Evolutionary conservation across 2,888 invertebrate species (phyloP).

Genomic region (Eupithecia abbreviata): DNA sequence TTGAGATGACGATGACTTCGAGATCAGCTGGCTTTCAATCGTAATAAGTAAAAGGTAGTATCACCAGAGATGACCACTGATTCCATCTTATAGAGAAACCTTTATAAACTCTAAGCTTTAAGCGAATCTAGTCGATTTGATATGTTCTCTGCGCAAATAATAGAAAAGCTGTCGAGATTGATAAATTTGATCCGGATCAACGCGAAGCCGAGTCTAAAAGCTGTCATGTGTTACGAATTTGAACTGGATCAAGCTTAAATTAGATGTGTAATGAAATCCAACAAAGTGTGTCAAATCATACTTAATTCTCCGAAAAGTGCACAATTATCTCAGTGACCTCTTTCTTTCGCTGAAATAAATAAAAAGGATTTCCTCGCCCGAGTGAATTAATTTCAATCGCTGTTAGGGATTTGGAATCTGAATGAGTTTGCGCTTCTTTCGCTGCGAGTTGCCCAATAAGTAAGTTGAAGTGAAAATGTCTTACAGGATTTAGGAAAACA

Average conservation of each 20-base stretch:
- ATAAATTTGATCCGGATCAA: too few relatives aligned
- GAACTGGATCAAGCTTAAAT: too few relatives aligned
- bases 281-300: not conserved
- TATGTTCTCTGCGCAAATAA: too few relatives aligned
- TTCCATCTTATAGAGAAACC: too few relatives aligned
- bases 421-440: slow-evolving; percentile 31
- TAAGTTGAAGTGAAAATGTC: slow-evolving; percentile 20
- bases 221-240: too few relatives aligned
- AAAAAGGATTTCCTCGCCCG: slow-evolving; percentile 22
- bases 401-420: slow-evolving; percentile 34
- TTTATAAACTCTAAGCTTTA: too few relatives aligned
- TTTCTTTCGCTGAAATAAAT: slow-evolving; percentile 27
- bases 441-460: slow-evolving; percentile 26
- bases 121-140: too few relatives aligned
- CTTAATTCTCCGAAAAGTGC: not conserved
- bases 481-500: slow-evolving; percentile 15
- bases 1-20: not conserved
- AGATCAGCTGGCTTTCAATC: not conserved
- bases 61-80: too few relatives aligned
- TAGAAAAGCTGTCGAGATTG: too few relatives aligned
- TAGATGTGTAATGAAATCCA: not conserved
- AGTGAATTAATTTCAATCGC: slow-evolving; percentile 34
- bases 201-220: too few relatives aligned
- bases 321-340: slow-evolving; percentile 26
- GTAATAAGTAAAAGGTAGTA: not conserved